These are phyloP conservation scores for Isichthys henryi DNA, from an alignment of 2,113 vertebrate species.

Conservation along the genomic window DNA sequence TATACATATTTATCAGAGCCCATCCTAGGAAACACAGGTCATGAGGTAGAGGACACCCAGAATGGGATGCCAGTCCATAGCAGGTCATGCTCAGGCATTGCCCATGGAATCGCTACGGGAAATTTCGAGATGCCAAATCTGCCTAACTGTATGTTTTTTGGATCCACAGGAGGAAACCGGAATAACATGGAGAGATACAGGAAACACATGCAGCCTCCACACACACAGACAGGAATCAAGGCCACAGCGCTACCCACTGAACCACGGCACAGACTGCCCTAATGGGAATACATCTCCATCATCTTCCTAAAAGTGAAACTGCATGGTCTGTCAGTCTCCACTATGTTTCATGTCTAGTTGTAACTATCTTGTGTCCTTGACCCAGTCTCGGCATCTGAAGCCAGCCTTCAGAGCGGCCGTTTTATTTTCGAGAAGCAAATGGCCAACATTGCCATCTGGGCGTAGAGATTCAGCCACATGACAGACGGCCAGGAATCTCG, in stretches of 20 bases:
- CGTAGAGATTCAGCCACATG: background rate
- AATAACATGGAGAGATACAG: background rate
- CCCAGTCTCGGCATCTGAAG: background rate
- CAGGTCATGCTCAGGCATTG: background rate
- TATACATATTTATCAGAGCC: background rate
- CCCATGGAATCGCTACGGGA: background rate
- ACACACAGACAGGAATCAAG: background rate
- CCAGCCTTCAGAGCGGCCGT: background rate
- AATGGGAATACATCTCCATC: background rate
- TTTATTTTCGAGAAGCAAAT: background rate
- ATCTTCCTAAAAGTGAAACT: background rate
- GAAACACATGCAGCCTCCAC: background rate
- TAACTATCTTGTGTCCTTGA: background rate
- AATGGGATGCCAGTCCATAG: background rate
- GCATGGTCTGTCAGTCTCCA: background rate
- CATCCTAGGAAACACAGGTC: background rate
- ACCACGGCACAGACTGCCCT: background rate
- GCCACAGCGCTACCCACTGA: background rate
- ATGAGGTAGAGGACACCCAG: background rate
- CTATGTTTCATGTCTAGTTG: background rate
- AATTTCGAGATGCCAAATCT: background rate
- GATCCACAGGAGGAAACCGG: background rate
- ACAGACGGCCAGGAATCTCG: background rate
- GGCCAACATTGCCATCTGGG: background rate
- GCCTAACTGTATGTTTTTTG: background rate